Conservation (phyloP, 2,888 invertebrate species). For the Sminthurinus aureus region DNA sequence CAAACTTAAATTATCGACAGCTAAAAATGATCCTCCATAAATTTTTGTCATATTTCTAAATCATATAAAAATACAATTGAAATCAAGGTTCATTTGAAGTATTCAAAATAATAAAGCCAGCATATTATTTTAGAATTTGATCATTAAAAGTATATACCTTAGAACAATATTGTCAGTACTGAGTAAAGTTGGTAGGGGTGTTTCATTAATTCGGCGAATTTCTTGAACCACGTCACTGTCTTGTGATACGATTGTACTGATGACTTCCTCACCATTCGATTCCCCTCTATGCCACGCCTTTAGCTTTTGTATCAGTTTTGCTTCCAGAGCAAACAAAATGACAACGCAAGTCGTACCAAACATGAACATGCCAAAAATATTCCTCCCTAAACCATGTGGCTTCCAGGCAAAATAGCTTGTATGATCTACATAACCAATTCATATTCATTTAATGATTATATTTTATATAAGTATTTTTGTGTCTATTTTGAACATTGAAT, state of each 20-base stretch:
- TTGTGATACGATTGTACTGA: background rate
- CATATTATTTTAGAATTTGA: background rate
- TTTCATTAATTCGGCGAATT: conserved; percentile 46
- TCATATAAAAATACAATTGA: background rate
- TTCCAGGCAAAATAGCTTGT: conserved; percentile 52
- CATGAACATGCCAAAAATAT: conserved; percentile 48
- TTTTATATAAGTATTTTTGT: background rate
- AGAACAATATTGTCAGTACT: conserved; percentile 60
- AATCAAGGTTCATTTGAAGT: background rate
- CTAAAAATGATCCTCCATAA: conserved; percentile 75
- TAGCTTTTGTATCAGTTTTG: background rate
- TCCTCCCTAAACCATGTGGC: conserved; percentile 53
- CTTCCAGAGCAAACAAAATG: background rate
- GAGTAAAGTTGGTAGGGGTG: conserved; percentile 31
- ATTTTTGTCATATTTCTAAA: conserved; percentile 72
- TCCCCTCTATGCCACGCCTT: background rate
- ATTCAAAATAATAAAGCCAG: background rate
- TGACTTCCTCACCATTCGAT: background rate
- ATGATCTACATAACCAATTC: background rate
- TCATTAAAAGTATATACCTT: background rate
- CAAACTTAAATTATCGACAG: conserved; percentile 78
- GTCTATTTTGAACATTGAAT: background rate
- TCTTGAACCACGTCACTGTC: conserved; percentile 54
- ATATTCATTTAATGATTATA: background rate
- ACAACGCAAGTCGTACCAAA: conserved; percentile 36